Evolutionary conservation across 2,113 vertebrate species (phyloP).

Genomic region (zebrafish (Danio rerio)): DNA sequence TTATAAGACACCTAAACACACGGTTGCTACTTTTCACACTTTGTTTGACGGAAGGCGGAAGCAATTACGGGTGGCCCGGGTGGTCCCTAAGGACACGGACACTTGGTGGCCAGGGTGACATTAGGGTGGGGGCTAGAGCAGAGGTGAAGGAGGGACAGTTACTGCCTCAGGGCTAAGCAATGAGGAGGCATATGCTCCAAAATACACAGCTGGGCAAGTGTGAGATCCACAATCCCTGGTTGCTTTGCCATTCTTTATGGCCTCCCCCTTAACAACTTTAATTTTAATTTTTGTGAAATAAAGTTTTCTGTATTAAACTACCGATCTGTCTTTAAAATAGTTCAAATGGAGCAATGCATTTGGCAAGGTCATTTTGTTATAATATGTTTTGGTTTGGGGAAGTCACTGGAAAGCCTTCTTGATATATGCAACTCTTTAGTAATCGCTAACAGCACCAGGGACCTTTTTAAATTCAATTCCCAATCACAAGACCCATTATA

Average conservation of each 20-base stretch:
- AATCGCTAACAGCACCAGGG: not conserved
- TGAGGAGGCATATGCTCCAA: constrained; percentile 68
- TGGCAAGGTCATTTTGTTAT: not conserved
- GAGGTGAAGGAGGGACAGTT: constrained; percentile 52
- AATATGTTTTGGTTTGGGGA: not conserved
- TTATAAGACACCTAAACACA: constrained; percentile 7
- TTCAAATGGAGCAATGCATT: too few species aligned
- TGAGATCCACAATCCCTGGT: constrained; percentile 6
- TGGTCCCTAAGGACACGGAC: constrained; percentile 64
- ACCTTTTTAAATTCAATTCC: constrained; percentile 6
- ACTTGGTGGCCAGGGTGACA: constrained; percentile 72
- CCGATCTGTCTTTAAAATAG: not conserved
- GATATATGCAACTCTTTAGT: constrained; percentile 20
- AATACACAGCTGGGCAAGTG: constrained; percentile 57
- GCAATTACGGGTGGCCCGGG: constrained; percentile 71
- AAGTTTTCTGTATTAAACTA: not conserved
- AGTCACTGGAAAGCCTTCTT: not conserved
- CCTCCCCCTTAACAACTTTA: not conserved
- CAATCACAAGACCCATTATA: constrained; percentile 29
- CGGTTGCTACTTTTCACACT: constrained; percentile 44
- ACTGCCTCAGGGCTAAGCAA: constrained; percentile 60
- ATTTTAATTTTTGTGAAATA: constrained; percentile 1
- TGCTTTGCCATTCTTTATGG: not conserved
- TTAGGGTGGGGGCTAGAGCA: constrained; percentile 58
- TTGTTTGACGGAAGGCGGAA: constrained; percentile 67